Percentiles rank a stretch among this genome's conserved stretches.
Evolutionary conservation across 2,797 vertebrate species (phyloP).

Genomic region (Aplochiton taeniatus): DNA sequence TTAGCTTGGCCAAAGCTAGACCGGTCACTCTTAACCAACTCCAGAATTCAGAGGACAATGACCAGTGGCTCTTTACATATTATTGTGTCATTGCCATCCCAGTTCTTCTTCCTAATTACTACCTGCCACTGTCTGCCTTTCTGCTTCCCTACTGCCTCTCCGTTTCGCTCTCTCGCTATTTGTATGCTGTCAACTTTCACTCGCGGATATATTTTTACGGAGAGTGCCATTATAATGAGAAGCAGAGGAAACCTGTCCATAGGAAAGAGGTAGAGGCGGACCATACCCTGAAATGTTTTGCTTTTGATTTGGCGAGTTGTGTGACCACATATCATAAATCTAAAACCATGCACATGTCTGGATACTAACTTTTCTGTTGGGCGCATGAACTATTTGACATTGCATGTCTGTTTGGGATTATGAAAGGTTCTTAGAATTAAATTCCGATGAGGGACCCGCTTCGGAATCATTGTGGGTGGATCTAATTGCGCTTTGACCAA

Average conservation of each 20-base stretch:
- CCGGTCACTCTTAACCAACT: conserved; percentile 28
- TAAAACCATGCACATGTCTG: too few relatives aligned
- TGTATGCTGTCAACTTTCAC: background rate
- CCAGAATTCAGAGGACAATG: conserved; percentile 32
- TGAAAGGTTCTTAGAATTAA: too few relatives aligned
- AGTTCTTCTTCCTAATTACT: too few relatives aligned
- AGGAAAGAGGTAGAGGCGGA: conserved; percentile 34
- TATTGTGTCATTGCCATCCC: conserved; percentile 13
- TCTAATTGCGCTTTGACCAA: too few relatives aligned
- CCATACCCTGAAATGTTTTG: conserved; percentile 51
- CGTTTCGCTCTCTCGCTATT: conserved; percentile 8
- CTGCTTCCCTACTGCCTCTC: background rate
- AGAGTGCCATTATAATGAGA: conserved; percentile 43
- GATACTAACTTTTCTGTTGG: too few relatives aligned
- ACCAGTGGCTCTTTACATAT: conserved; percentile 23
- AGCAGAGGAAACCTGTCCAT: conserved; percentile 52
- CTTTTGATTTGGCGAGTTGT: conserved; percentile 37
- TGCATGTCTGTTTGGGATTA: too few relatives aligned
- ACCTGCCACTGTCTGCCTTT: background rate
- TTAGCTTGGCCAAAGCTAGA: conserved; percentile 12
- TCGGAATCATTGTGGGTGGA: too few relatives aligned
- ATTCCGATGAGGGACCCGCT: too few relatives aligned
- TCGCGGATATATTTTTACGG: conserved; percentile 3
- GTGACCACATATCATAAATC: background rate
- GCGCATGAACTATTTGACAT: too few relatives aligned